Percentiles rank a stretch among this genome's conserved stretches.
These are phyloP conservation scores for Muscidifurax raptorellus DNA, from an alignment of 1,140 invertebrate genomes.

Conservation along the genomic window DNA sequence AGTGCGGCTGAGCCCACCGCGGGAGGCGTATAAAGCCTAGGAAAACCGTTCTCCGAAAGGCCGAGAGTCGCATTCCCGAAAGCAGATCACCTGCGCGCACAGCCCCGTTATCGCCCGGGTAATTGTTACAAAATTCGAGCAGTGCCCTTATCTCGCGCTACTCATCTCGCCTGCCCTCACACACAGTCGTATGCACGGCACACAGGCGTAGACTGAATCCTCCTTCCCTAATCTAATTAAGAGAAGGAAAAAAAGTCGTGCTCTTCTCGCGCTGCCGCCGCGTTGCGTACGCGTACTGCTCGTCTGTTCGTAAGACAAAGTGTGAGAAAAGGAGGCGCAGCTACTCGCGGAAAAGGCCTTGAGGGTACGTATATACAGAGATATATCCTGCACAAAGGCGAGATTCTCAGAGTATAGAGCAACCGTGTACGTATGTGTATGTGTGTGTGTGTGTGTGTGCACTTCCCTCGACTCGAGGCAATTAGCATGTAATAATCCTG, in stretches of 20 bases:
- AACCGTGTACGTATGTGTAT: background rate
- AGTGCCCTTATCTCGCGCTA: background rate
- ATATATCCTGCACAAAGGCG: conserved; percentile 19
- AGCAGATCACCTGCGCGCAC: no score
- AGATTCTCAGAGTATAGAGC: conserved; percentile 12
- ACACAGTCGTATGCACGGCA: conserved; percentile 9
- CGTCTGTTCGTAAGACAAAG: background rate
- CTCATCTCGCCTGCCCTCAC: background rate
- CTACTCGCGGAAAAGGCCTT: background rate
- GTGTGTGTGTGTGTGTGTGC: background rate
- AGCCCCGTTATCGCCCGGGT: background rate
- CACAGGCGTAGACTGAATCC: background rate
- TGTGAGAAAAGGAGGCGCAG: conserved; percentile 33
- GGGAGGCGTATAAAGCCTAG: no score
- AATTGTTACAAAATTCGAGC: background rate
- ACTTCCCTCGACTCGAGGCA: background rate
- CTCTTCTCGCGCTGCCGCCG: background rate
- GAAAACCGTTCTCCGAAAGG: no score
- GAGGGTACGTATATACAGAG: background rate
- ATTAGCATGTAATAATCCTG: conserved; percentile 53
- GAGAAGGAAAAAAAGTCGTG: background rate
- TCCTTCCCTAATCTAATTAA: conserved; percentile 38
- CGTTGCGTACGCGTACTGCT: background rate
- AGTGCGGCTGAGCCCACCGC: no score
- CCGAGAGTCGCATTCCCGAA: no score